Conservation (phyloP, 2,888 invertebrate species). For the Hemistola chrysoprasaria region DNA sequence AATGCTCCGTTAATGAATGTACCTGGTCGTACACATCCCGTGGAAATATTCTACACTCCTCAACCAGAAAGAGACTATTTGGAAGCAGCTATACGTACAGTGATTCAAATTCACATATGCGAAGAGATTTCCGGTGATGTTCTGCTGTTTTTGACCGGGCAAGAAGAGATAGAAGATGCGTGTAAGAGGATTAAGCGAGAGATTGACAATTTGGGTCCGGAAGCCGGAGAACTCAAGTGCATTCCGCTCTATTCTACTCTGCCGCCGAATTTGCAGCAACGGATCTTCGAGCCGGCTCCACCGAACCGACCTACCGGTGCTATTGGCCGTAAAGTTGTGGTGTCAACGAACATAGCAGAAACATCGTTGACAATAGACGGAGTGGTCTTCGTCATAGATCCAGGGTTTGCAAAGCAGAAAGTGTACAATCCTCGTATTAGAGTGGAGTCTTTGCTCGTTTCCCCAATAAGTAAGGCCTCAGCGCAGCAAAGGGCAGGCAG, state of each 20-base stretch:
- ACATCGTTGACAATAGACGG: constrained; percentile 99
- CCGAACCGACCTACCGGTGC: constrained; percentile 94
- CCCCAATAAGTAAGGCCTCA: constrained; percentile 99
- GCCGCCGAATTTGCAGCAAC: constrained; percentile 97
- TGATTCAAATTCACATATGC: constrained; percentile 97
- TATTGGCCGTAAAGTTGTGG: constrained; percentile 95
- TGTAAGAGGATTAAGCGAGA: constrained; percentile 98
- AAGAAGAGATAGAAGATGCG: constrained; percentile 99
- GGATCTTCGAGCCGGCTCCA: constrained; percentile 98
- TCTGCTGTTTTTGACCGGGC: constrained; percentile 90
- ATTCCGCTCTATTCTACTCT: constrained; percentile 99
- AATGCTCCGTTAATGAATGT: constrained; percentile 99
- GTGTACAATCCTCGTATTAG: constrained; percentile 92
- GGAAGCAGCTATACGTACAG: constrained; percentile 99
- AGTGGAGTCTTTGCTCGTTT: constrained; percentile 98
- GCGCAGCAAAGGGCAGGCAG: constrained; percentile 99
- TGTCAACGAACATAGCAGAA: constrained; percentile 99
- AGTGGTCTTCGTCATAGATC: constrained; percentile 99
- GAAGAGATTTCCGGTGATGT: constrained; percentile 96
- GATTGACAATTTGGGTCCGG: constrained; percentile 96
- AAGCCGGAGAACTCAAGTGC: constrained; percentile 98
- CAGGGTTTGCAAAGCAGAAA: constrained; percentile 99
- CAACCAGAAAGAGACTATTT: constrained; percentile 98
- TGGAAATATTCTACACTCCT: constrained; percentile 97
- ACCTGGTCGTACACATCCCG: constrained; percentile 85